A percentile compares a stretch with the other conserved stretches of the same genome.
Evolutionary conservation across 2,888 invertebrate genomes (phyloP).

Genomic region (Willowsia nigromaculata): DNA sequence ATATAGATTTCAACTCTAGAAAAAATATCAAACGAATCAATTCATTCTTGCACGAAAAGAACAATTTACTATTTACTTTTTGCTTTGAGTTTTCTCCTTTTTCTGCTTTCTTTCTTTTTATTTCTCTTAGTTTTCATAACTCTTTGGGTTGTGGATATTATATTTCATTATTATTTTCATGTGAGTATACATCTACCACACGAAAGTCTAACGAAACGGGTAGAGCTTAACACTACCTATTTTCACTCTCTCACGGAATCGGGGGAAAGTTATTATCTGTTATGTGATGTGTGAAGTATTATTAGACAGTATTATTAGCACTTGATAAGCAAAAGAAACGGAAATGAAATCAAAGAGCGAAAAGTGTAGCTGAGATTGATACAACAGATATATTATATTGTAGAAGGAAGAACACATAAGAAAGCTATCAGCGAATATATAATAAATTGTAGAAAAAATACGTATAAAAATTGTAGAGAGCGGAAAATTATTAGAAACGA

Average conservation of each 20-base stretch:
- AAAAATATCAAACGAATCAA: constrained; percentile 29
- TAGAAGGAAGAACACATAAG: not conserved
- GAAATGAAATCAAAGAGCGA: not conserved
- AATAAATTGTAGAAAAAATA: constrained; percentile 1
- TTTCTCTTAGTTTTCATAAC: not conserved
- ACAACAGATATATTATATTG: not conserved
- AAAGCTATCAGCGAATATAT: not conserved
- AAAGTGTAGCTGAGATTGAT: constrained; percentile 15
- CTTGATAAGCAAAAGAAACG: not conserved
- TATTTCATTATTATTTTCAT: not conserved
- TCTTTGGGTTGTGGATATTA: not conserved
- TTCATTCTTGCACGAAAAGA: constrained; percentile 34
- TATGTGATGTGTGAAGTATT: constrained; percentile 19
- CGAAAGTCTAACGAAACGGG: not conserved
- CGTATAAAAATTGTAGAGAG: constrained; percentile 19
- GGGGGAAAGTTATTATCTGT: not conserved
- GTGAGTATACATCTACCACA: not conserved
- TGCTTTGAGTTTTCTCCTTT: not conserved
- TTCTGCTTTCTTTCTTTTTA: constrained; percentile 14
- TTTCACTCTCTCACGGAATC: not conserved
- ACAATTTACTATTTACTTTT: not conserved
- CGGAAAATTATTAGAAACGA: constrained; percentile 8
- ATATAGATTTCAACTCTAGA: constrained; percentile 19
- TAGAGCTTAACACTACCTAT: not conserved
- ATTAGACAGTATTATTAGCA: not conserved